These are phyloP conservation scores for Nyctalus aviator DNA, from an alignment of 2,797 vertebrate species.

Conservation along the genomic window DNA sequence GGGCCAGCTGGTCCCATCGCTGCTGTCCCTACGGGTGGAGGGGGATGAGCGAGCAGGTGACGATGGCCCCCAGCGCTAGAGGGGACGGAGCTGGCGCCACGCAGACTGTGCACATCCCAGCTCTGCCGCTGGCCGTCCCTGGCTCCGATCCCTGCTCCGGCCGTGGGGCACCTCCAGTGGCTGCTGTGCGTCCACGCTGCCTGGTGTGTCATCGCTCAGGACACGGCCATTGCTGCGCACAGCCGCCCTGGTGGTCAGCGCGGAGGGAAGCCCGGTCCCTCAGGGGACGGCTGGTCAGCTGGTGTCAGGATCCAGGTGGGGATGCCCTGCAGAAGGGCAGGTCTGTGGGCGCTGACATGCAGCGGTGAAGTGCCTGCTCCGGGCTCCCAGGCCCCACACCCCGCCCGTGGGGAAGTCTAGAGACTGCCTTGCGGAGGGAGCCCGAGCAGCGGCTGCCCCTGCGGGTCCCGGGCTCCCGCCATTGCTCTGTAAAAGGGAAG, in stretches of 20 bases:
- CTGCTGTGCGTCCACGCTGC: rapidly evolving
- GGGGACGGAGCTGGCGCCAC: background rate
- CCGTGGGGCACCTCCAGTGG: background rate
- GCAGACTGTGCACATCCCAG: rapidly evolving
- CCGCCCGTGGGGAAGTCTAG: rapidly evolving
- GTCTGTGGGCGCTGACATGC: background rate
- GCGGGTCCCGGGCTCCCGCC: rapidly evolving
- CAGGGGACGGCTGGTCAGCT: rapidly evolving
- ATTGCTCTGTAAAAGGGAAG: background rate
- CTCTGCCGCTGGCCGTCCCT: background rate
- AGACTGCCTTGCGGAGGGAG: rapidly evolving
- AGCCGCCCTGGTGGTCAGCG: background rate
- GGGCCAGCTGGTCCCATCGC: background rate
- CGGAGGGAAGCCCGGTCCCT: background rate
- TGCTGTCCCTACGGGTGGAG: background rate
- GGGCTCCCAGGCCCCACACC: rapidly evolving
- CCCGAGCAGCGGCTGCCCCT: too few relatives aligned
- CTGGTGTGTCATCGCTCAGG: background rate
- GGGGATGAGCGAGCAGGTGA: too few relatives aligned
- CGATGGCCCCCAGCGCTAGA: background rate
- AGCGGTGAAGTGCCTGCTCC: rapidly evolving
- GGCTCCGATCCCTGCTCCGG: background rate
- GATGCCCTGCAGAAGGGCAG: background rate
- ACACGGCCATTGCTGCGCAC: rapidly evolving
- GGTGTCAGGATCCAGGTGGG: background rate